phyloP scores from a whole-genome alignment of 1,140 invertebrate genomes.

The Ostrea edulis region DNA sequence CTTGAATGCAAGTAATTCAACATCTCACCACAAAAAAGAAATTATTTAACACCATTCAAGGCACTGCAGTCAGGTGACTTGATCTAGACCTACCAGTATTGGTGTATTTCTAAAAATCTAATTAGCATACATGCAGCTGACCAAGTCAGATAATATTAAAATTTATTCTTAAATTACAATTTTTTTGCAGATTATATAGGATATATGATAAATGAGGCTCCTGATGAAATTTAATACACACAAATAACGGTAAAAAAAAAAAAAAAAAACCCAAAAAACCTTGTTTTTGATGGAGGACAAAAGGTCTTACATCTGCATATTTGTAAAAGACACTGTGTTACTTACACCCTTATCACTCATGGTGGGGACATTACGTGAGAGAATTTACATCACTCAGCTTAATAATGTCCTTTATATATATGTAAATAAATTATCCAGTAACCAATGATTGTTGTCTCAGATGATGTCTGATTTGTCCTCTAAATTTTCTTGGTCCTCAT shows the following conservation, averaged over 20 bases:
- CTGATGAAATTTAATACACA: conserved; percentile 7
- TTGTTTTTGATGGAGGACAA: neutral
- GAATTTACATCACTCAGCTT: neutral
- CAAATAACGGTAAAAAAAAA: conserved; percentile 16
- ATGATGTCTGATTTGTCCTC: conserved; percentile 20
- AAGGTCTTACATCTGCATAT: neutral
- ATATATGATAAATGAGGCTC: neutral
- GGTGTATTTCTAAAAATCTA: neutral
- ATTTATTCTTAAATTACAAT: neutral
- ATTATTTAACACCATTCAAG: no score
- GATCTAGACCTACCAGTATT: no score
- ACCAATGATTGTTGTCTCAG: neutral
- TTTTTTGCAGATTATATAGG: conserved; percentile 30
- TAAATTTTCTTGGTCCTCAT: neutral
- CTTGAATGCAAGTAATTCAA: no score
- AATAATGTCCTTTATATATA: neutral
- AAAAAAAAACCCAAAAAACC: neutral
- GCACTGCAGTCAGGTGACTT: no score
- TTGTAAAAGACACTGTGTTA: neutral
- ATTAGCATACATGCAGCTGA: neutral
- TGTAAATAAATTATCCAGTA: conserved; percentile 21
- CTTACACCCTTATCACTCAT: neutral
- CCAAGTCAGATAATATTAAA: neutral
- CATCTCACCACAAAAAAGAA: no score
- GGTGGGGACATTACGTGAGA: neutral